Percentiles rank a stretch among this genome's conserved stretches.
phyloP scores from a whole-genome alignment of 2,888 invertebrate species.

The Lottia gigantea region DNA sequence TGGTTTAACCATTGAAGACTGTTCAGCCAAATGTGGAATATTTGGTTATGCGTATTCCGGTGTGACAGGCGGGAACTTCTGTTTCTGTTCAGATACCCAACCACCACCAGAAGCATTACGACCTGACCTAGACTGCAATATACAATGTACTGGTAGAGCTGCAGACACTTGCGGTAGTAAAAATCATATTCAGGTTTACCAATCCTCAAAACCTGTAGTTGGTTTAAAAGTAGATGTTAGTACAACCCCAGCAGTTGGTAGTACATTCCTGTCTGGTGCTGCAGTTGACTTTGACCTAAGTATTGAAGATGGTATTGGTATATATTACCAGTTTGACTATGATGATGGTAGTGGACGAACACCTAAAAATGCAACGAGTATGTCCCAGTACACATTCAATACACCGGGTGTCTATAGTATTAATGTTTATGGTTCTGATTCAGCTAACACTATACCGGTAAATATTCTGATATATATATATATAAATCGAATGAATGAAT shows the following conservation, averaged over 20 bases:
- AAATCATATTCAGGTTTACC: constrained; percentile 42
- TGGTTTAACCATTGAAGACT: constrained; percentile 36
- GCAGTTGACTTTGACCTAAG: constrained; percentile 27
- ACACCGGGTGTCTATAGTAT: constrained; percentile 57
- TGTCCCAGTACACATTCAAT: constrained; percentile 42
- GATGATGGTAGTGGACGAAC: constrained; percentile 55
- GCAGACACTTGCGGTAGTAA: constrained; percentile 41
- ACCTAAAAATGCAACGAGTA: constrained; percentile 42
- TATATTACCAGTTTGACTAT: constrained; percentile 57
- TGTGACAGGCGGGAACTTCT: constrained; percentile 41
- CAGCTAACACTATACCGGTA: constrained; percentile 45
- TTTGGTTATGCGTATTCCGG: constrained; percentile 41
- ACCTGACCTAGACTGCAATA: constrained; percentile 28
- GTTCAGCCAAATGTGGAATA: constrained; percentile 44
- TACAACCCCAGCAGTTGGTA: constrained; percentile 11
- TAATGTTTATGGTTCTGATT: constrained; percentile 50
- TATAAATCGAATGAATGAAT: no score
- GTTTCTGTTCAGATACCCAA: constrained; percentile 40
- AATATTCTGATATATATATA: constrained; percentile 3
- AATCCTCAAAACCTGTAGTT: constrained; percentile 35
- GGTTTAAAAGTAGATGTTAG: constrained; percentile 26
- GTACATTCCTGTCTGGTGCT: constrained; percentile 20
- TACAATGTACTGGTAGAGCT: constrained; percentile 38
- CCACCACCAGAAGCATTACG: constrained; percentile 20
- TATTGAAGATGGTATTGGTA: constrained; percentile 30